Conservation (phyloP, 2,888 invertebrate species). For the Habroteleia sp. region DNA sequence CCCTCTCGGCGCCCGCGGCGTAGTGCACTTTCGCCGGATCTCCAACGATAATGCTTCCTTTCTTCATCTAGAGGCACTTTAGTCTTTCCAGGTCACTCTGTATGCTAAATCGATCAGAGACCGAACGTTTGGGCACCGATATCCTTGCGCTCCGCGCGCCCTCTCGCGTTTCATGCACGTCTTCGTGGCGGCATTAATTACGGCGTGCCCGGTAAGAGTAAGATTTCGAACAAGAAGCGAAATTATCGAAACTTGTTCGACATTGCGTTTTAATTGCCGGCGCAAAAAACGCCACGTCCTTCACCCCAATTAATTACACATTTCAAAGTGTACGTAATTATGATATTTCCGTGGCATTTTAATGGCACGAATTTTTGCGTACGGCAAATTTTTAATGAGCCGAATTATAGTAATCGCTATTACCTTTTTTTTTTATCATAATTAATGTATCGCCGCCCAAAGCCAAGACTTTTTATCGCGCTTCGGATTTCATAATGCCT, state of each 20-base stretch:
- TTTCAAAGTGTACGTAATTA: conserved; percentile 43
- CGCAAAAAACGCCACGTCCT: conserved; percentile 15
- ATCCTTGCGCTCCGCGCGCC: conserved; percentile 2
- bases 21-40: conserved; percentile 44
- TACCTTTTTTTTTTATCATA: background rate
- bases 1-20: conserved; percentile 59
- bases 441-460: background rate
- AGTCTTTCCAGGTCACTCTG: conserved; percentile 66
- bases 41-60: conserved; percentile 61
- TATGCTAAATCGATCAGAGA: conserved; percentile 64
- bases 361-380: conserved; percentile 10
- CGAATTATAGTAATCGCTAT: conserved; percentile 8
- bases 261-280: conserved; percentile 52
- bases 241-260: conserved; percentile 58
- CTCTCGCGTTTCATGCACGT: conserved; percentile 43
- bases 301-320: conserved; percentile 46
- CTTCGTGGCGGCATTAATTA: conserved; percentile 52
- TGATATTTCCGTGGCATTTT: conserved; percentile 44
- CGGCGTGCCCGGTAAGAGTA: conserved; percentile 32
- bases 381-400: conserved; percentile 9
- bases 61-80: conserved; percentile 62
- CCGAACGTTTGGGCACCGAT: conserved; percentile 51
- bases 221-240: conserved; percentile 42
- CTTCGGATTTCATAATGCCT: too few species aligned
- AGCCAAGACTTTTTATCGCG: too few species aligned